phyloP scores from a whole-genome alignment of 2,797 vertebrate species.

The Microhierax caerulescens region DNA sequence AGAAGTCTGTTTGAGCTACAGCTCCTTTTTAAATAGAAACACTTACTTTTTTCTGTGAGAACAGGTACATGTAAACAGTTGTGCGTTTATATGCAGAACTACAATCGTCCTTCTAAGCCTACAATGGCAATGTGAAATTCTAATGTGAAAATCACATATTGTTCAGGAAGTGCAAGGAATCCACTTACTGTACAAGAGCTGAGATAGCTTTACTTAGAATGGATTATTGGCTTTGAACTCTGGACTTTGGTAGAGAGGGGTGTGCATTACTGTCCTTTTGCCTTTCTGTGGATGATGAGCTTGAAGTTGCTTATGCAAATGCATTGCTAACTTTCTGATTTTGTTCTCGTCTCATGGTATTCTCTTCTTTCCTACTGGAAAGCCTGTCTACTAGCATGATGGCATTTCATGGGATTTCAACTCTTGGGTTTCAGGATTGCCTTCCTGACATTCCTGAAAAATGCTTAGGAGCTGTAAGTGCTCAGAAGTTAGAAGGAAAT shows the following conservation, averaged over 20 bases:
- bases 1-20: neutral
- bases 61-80: neutral
- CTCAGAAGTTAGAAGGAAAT: neutral
- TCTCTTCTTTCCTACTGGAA: neutral
- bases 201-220: neutral
- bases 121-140: neutral
- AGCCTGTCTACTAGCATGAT: neutral
- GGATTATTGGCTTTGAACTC: neutral
- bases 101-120: neutral
- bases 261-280: neutral
- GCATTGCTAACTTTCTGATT: neutral
- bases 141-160: neutral
- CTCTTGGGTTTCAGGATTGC: neutral
- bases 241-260: neutral
- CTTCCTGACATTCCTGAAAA: neutral
- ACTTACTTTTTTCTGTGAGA: neutral
- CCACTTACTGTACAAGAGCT: neutral
- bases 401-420: neutral
- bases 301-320: neutral
- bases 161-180: neutral
- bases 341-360: neutral
- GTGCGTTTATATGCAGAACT: neutral
- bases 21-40: neutral
- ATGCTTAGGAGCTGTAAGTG: neutral
- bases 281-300: neutral